These are phyloP conservation scores for Callionymus lyra DNA, from an alignment of 2,113 vertebrate genomes.

Conservation along the genomic window DNA sequence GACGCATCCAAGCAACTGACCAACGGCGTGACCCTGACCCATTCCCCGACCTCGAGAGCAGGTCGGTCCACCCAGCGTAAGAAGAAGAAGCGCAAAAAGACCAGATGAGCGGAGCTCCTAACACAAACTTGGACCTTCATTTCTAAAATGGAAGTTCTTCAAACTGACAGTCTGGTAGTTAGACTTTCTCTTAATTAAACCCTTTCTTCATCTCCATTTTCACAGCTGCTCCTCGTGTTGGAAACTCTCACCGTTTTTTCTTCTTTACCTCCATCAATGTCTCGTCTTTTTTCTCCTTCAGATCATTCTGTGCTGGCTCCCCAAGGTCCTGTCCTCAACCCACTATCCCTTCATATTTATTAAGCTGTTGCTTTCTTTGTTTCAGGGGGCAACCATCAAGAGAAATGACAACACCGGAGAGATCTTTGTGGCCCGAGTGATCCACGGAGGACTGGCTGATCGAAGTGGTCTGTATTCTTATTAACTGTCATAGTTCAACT, in stretches of 20 bases:
- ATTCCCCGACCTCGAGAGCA: conserved; percentile 5
- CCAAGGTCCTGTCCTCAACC: background rate
- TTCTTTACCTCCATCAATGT: background rate
- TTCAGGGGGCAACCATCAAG: conserved; percentile 92
- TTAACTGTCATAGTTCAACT: background rate
- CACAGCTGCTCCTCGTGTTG: background rate
- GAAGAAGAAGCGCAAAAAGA: conserved; percentile 39
- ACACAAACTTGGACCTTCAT: conserved; percentile 9
- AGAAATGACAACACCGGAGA: conserved; percentile 84
- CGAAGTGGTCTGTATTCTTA: conserved; percentile 74
- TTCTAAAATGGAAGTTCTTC: background rate
- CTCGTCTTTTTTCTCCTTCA: background rate
- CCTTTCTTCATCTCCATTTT: conserved; percentile 5
- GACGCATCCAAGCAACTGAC: conserved; percentile 4
- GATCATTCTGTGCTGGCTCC: background rate
- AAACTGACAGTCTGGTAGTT: conserved; percentile 3
- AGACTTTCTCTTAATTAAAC: conserved; percentile 15
- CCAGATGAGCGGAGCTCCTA: conserved; percentile 1
- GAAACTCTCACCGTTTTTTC: background rate
- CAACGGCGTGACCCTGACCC: conserved; percentile 24
- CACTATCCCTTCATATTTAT: background rate
- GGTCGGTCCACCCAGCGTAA: conserved; percentile 19
- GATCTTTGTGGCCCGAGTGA: conserved; percentile 87
- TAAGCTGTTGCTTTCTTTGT: conserved; percentile 3
- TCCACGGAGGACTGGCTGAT: conserved; percentile 88